Conservation (phyloP, 2,113 vertebrate genomes). For the Macrotus californicus region DNA sequence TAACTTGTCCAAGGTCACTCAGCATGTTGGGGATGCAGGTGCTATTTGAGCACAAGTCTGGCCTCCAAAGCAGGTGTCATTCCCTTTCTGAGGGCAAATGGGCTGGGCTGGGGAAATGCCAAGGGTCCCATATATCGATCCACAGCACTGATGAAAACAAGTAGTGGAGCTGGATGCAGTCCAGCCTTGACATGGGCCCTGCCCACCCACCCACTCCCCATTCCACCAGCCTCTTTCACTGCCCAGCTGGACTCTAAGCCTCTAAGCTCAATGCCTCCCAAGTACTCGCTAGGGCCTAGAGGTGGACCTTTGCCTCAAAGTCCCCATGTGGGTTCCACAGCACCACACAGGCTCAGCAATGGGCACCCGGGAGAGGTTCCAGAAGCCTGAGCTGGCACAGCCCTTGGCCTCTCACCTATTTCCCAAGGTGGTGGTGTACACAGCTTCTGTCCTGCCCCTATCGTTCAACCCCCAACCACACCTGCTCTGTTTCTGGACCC, state of each 20-base stretch:
- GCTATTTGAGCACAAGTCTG: background rate
- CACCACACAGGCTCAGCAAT: background rate
- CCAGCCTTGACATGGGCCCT: background rate
- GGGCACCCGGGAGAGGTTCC: background rate
- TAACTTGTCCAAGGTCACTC: background rate
- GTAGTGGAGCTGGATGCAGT: background rate
- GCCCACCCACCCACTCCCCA: background rate
- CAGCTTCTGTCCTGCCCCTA: background rate
- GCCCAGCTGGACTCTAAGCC: background rate
- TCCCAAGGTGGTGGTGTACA: rapidly evolving
- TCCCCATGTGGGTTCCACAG: background rate
- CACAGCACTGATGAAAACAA: background rate
- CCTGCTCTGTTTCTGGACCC: background rate
- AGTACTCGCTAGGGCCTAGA: background rate
- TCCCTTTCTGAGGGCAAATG: background rate
- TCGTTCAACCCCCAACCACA: background rate
- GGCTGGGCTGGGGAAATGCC: background rate
- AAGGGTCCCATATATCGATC: background rate
- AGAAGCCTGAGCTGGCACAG: background rate
- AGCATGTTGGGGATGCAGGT: background rate
- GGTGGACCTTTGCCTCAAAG: background rate
- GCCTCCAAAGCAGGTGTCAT: background rate
- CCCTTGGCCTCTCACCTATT: background rate
- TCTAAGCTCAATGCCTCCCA: background rate
- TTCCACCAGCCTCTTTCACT: background rate